phyloP scores from a whole-genome alignment of 2,888 invertebrate genomes.

The Schrankia costaestrigalis region DNA sequence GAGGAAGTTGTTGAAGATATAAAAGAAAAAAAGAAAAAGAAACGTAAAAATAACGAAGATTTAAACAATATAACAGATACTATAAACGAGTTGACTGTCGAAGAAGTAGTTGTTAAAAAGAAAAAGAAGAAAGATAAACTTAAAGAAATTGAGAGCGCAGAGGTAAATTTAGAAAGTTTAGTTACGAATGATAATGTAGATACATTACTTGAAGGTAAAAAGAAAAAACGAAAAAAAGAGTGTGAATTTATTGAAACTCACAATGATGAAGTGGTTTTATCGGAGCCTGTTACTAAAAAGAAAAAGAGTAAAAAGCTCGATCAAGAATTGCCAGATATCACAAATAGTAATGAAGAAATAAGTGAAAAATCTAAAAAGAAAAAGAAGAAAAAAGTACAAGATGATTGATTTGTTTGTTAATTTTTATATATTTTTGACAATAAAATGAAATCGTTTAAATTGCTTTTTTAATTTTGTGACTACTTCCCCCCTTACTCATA shows the following conservation, averaged over 20 bases:
- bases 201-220: constrained; percentile 24
- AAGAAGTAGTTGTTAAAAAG: constrained; percentile 27
- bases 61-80: constrained; percentile 12
- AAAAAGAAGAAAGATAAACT: constrained; percentile 40
- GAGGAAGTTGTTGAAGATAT: constrained; percentile 6
- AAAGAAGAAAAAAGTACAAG: constrained; percentile 26
- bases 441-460: no score
- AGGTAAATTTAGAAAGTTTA: constrained; percentile 1
- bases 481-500: no score
- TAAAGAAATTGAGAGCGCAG: constrained; percentile 10
- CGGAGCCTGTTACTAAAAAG: constrained; percentile 8
- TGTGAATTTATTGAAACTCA: constrained; percentile 2
- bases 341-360: background rate
- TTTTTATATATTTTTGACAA: constrained; percentile 1
- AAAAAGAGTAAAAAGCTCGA: constrained; percentile 9
- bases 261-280: constrained; percentile 5
- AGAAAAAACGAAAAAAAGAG: constrained; percentile 35
- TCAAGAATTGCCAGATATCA: constrained; percentile 2
- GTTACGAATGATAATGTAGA: background rate
- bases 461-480: no score
- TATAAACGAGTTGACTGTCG: constrained; percentile 15
- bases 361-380: constrained; percentile 18
- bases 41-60: constrained; percentile 8
- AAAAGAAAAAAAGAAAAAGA: constrained; percentile 17
- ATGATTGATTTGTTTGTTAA: constrained; percentile 3